phyloP scores from a whole-genome alignment of 2,797 vertebrate genomes.

The Rhinichthys osculus region DNA sequence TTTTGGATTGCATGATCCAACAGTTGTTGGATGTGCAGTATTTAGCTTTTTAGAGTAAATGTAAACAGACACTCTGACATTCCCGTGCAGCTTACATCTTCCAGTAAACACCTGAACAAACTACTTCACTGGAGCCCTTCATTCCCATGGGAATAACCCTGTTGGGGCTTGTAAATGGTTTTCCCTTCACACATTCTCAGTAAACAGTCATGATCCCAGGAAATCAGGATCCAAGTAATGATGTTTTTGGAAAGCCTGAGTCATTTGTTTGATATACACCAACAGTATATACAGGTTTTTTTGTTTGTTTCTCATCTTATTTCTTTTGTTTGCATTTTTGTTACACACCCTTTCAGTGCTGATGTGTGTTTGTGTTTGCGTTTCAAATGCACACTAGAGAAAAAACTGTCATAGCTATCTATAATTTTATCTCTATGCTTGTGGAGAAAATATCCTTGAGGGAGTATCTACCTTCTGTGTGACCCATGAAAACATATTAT shows the following conservation, averaged over 20 bases:
- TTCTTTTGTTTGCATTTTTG: slow-evolving; percentile 17
- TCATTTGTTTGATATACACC: slow-evolving; percentile 60
- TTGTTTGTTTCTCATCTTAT: slow-evolving; percentile 22
- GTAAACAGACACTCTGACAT: slow-evolving; percentile 34
- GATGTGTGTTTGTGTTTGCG: not conserved
- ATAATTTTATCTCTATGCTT: slow-evolving; percentile 17
- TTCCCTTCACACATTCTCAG: slow-evolving; percentile 51
- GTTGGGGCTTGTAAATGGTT: slow-evolving; percentile 52
- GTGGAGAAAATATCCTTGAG: slow-evolving; percentile 24
- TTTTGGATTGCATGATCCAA: not conserved
- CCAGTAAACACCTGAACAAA: slow-evolving; percentile 37
- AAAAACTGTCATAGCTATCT: not conserved
- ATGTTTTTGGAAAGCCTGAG: slow-evolving; percentile 54
- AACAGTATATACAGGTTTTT: slow-evolving; percentile 49
- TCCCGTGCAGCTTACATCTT: slow-evolving; percentile 25
- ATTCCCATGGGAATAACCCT: slow-evolving; percentile 33
- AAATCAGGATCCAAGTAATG: slow-evolving; percentile 58
- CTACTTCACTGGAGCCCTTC: slow-evolving; percentile 34
- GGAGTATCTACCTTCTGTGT: slow-evolving; percentile 33
- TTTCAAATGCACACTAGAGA: slow-evolving; percentile 1
- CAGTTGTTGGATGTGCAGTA: slow-evolving; percentile 2
- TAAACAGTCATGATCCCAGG: slow-evolving; percentile 47
- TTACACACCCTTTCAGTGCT: not conserved
- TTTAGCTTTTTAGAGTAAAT: slow-evolving; percentile 29
- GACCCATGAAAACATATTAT: slow-evolving; percentile 38